Conservation (phyloP, 2,888 invertebrate genomes). For the Osmoderma eremita region DNA sequence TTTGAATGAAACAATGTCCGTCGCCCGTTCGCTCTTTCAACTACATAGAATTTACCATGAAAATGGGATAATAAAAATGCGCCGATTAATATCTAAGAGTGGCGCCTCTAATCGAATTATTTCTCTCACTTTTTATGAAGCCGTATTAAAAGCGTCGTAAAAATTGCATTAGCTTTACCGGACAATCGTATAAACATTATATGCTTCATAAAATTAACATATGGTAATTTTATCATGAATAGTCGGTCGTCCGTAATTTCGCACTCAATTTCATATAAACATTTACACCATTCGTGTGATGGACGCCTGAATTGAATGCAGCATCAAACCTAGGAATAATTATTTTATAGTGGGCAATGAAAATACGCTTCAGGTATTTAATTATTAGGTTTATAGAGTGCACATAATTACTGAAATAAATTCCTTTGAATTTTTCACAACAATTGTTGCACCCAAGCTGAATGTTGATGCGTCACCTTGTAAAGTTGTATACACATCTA, state of each 20-base stretch:
- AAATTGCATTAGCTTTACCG: slow-evolving; percentile 22
- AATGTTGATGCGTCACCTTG: no score
- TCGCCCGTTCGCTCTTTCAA: neutral
- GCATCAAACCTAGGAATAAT: no score
- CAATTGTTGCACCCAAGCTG: no score
- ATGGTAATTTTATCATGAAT: slow-evolving; percentile 14
- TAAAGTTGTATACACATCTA: no score
- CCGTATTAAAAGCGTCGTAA: slow-evolving; percentile 19
- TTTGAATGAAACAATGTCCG: neutral
- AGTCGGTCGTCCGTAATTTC: neutral
- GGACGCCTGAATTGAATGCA: neutral
- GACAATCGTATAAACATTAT: slow-evolving; percentile 22
- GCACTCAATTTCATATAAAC: slow-evolving; percentile 14
- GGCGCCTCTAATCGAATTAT: slow-evolving; percentile 15
- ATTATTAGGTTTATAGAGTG: no score
- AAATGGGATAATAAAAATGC: slow-evolving; percentile 11
- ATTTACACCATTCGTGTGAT: neutral
- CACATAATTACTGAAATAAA: no score
- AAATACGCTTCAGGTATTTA: no score
- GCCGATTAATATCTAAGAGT: slow-evolving; percentile 26
- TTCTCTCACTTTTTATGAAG: slow-evolving; percentile 6
- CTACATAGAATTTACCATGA: neutral
- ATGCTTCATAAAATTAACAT: slow-evolving; percentile 24
- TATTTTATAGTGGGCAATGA: no score
- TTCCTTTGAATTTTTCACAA: no score